Evolutionary conservation across 2,113 vertebrate genomes (phyloP).

Genomic region (Anas platyrhynchos): DNA sequence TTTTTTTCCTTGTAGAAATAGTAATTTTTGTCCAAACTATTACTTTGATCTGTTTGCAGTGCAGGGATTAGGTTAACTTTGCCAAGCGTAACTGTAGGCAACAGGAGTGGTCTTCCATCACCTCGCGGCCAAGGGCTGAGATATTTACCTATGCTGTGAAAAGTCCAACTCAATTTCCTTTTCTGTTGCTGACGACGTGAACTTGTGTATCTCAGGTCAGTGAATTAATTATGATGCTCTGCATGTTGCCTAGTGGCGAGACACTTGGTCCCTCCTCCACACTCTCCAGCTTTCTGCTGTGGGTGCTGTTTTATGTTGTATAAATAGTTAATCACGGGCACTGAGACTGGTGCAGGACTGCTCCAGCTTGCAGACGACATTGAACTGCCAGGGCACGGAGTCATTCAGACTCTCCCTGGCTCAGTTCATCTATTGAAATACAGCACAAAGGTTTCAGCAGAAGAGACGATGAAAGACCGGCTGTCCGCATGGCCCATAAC

Average conservation of each 20-base stretch:
- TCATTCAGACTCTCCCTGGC: not conserved
- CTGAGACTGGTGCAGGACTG: not conserved
- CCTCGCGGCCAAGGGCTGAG: not conserved
- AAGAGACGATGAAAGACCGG: not conserved
- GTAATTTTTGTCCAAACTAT: not conserved
- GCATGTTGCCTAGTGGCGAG: not conserved
- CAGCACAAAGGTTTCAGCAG: not conserved
- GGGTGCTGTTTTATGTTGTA: not conserved
- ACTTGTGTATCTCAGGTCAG: not conserved
- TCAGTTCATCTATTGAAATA: not conserved
- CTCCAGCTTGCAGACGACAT: accelerated
- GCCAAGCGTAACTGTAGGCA: accelerated
- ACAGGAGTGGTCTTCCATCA: not conserved
- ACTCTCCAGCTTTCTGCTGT: accelerated
- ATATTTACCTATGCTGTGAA: not conserved
- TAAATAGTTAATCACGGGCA: accelerated
- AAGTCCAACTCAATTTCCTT: conserved; percentile 6
- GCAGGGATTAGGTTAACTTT: not conserved
- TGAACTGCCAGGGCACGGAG: not conserved
- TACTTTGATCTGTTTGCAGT: not conserved
- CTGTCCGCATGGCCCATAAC: accelerated
- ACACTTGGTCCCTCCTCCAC: accelerated
- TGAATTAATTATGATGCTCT: not conserved
- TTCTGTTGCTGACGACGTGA: not conserved
- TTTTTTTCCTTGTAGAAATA: not conserved